These are phyloP conservation scores for Notarius quadriscutis DNA, from an alignment of 2,113 vertebrate genomes.

Conservation along the genomic window DNA sequence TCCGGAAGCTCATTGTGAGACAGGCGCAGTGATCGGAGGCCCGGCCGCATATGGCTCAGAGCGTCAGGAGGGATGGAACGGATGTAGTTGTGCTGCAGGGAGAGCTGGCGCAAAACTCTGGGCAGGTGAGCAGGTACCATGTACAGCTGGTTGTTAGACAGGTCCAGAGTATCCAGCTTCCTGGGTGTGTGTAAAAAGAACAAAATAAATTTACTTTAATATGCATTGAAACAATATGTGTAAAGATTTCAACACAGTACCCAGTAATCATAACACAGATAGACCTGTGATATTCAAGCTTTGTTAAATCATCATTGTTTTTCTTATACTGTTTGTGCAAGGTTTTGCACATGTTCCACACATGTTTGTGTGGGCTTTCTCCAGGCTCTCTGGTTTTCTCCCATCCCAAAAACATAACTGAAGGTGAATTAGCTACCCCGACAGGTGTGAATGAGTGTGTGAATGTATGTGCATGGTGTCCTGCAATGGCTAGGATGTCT, in stretches of 20 bases:
- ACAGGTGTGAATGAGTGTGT: neutral
- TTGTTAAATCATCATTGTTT: constrained; percentile 3
- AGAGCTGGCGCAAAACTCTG: constrained; percentile 65
- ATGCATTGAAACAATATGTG: neutral
- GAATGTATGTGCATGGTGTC: neutral
- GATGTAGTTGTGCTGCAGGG: constrained; percentile 74
- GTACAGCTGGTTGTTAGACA: constrained; percentile 73
- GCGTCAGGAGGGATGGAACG: constrained; percentile 66
- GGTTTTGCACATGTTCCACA: neutral
- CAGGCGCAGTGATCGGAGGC: constrained; percentile 71
- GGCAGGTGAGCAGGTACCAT: constrained; percentile 73
- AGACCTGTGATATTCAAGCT: neutral
- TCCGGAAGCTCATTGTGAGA: constrained; percentile 72
- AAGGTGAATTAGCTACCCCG: neutral
- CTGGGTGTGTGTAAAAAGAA: constrained; percentile 54
- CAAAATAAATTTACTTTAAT: neutral
- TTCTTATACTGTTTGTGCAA: neutral
- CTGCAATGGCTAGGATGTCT: neutral
- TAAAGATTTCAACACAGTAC: neutral
- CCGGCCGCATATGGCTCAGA: constrained; percentile 72
- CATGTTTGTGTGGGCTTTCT: neutral
- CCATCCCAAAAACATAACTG: neutral
- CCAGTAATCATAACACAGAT: neutral
- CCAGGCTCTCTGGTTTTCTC: neutral
- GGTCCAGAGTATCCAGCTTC: constrained; percentile 72